These are phyloP conservation scores for Chrysodeixis includens DNA, from an alignment of 2,888 invertebrate genomes.

Conservation along the genomic window DNA sequence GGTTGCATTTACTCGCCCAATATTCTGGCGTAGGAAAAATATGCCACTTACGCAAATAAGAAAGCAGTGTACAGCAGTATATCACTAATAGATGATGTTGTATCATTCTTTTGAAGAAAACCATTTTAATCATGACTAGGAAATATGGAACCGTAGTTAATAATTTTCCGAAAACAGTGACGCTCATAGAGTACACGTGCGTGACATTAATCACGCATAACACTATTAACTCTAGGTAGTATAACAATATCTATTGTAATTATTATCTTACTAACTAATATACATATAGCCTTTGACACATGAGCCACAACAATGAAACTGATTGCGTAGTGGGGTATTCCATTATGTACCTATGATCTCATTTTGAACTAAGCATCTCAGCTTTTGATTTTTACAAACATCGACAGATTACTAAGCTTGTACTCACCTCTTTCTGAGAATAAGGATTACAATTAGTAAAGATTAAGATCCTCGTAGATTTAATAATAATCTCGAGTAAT, in stretches of 20 bases:
- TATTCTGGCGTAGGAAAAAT: too few relatives aligned
- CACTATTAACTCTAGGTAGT: not conserved
- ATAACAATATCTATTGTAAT: not conserved
- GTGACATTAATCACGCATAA: not conserved
- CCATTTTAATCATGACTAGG: too few relatives aligned
- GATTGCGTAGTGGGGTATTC: slow-evolving; percentile 23
- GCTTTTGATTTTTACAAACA: not conserved
- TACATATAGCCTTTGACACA: not conserved
- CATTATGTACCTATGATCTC: slow-evolving; percentile 45
- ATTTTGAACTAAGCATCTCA: slow-evolving; percentile 20
- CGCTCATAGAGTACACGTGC: not conserved
- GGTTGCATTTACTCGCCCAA: too few relatives aligned
- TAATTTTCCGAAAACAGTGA: not conserved
- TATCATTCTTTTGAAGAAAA: too few relatives aligned
- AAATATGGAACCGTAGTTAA: not conserved
- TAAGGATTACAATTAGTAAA: slow-evolving; percentile 10
- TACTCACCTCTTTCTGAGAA: slow-evolving; percentile 45
- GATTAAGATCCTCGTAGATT: slow-evolving; percentile 12
- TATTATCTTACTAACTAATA: not conserved
- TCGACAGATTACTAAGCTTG: slow-evolving; percentile 16
- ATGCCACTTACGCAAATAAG: too few relatives aligned
- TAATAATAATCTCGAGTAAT: slow-evolving; percentile 16
- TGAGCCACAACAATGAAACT: slow-evolving; percentile 29
- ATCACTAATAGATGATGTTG: too few relatives aligned
- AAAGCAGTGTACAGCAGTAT: too few relatives aligned